A percentile compares a stretch with the other conserved stretches of the same genome.
Evolutionary conservation across 2,797 vertebrate genomes (phyloP).

Genomic region (Enteromius paludinosus): DNA sequence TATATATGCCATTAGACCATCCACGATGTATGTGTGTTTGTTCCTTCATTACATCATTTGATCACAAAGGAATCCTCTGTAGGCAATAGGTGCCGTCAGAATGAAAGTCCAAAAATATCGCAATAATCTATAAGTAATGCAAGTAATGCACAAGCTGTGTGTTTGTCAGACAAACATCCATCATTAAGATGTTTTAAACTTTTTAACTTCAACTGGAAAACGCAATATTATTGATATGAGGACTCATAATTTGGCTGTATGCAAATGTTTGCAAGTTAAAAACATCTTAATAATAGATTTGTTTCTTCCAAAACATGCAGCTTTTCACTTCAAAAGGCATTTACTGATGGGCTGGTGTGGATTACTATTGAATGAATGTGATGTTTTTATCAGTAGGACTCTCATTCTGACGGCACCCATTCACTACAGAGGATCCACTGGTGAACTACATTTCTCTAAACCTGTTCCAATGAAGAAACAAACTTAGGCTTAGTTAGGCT

Average conservation of each 20-base stretch:
- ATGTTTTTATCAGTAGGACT: background rate
- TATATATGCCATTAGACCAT: background rate
- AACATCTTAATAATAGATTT: background rate
- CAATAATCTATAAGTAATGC: background rate
- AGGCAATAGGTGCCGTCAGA: background rate
- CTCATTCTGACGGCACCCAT: background rate
- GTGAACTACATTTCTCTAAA: background rate
- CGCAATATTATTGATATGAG: background rate
- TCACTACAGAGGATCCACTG: background rate
- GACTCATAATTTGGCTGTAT: background rate
- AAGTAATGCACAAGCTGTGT: too few species aligned
- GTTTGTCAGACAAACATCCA: too few species aligned
- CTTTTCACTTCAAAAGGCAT: background rate
- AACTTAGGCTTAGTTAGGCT: background rate
- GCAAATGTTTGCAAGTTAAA: background rate
- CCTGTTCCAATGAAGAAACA: background rate
- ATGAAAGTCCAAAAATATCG: background rate
- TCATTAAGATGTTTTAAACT: background rate
- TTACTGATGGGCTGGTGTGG: background rate
- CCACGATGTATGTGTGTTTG: background rate
- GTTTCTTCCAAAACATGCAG: background rate
- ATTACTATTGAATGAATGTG: background rate
- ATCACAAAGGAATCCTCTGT: background rate
- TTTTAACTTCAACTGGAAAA: background rate
- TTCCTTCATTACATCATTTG: background rate